Base-by-base conservation (phyloP, 2,888 invertebrate species). In the Pycnomerus fuliginosus region DNA sequence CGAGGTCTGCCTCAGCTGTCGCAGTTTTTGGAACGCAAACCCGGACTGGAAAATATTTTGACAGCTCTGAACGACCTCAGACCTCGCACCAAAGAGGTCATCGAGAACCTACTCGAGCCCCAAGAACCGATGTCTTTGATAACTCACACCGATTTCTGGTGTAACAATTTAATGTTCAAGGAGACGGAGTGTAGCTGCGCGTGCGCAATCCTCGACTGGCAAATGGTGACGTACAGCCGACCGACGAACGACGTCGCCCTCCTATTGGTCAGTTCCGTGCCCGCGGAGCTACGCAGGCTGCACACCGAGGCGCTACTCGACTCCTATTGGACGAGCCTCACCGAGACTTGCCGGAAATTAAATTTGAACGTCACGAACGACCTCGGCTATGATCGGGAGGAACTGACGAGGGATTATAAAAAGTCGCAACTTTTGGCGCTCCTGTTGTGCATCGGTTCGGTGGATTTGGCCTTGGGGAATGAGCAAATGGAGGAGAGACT, bases 121-220 rank as follows among this genome's bases (percentile, higher is more conserved):
- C 78, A 82, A 32, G 87, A 85, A 60, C 87, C 88, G 0, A 70
- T 83, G 60, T 85, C 87, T 0, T 75, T 87, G 3, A 82, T 89
- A 45, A 88, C 87, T 0, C 89, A 89, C 68, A 88, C 87, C 0
- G 89, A 89, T 65, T 89, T 89, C 69, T 89, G 89, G 89, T 85
- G 86, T 65, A 87, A 87, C 56, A 88, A 88, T 70, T 75, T 88
- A 10, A 74, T 87, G 47, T 87, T 89, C 61, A 74, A 77, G 40
- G 79, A 80, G 44, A 68, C 68, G 17, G 67, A 68, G 23, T 67
- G 68, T 11, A 12, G 17, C 10, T 79, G 78, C 57, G 77, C 80
- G 46, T 89, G 88, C 64, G 79, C 82, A 38, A 84, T 87, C 31
- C 71, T 89, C 27, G 88, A 89, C 67, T 89, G 88, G 88, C 89